Evolutionary conservation across 2,888 invertebrate genomes (phyloP).

Genomic region (Exocentrus adspersus): DNA sequence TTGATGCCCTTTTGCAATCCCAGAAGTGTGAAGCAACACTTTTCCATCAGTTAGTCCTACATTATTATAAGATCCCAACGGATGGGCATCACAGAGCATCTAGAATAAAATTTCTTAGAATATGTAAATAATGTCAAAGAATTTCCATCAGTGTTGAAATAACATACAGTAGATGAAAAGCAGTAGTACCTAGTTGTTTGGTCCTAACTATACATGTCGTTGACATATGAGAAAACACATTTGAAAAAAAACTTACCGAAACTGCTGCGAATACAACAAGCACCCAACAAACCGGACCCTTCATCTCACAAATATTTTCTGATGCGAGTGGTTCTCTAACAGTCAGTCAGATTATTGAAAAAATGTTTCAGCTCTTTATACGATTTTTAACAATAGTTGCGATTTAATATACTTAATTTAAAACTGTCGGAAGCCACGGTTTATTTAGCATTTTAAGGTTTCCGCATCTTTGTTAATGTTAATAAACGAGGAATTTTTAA

Average conservation of each 20-base stretch:
- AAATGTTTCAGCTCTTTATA: conserved; percentile 7
- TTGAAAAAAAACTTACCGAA: conserved; percentile 10
- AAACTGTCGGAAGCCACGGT: neutral
- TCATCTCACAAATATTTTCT: conserved; percentile 3
- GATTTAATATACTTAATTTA: neutral
- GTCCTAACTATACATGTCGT: neutral
- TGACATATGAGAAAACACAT: neutral
- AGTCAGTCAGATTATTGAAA: neutral
- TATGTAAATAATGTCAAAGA: too few species aligned
- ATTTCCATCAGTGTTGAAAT: too few species aligned
- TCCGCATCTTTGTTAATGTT: neutral
- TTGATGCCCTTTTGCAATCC: neutral
- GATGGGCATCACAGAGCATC: neutral
- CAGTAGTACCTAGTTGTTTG: too few species aligned
- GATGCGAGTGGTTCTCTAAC: neutral
- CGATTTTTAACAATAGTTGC: neutral
- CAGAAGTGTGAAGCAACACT: neutral
- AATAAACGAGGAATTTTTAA: too few species aligned
- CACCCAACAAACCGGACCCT: neutral
- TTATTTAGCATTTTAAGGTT: neutral
- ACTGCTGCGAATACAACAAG: neutral
- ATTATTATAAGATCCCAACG: neutral
- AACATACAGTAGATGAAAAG: too few species aligned
- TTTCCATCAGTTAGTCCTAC: neutral
- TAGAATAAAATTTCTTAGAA: neutral